Evolutionary conservation across 2,888 invertebrate species (phyloP).

Genomic region (Lymantria monacha): DNA sequence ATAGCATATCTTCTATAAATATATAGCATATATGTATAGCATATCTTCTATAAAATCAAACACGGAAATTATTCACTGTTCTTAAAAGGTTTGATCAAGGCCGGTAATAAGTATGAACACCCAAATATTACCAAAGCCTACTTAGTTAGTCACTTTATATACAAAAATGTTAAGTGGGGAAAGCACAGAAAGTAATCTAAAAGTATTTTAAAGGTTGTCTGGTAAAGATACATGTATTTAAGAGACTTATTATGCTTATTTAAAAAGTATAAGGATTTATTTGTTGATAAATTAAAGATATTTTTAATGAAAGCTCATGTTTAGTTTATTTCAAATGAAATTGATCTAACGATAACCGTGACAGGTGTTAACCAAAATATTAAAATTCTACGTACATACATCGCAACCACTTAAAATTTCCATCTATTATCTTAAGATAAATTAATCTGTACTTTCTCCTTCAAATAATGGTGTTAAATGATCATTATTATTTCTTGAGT

Average conservation of each 20-base stretch:
- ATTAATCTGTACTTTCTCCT: not conserved
- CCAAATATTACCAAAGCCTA: too few relatives aligned
- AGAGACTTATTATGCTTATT: not conserved
- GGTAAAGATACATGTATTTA: not conserved
- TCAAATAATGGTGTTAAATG: constrained; percentile 4
- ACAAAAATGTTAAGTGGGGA: not conserved
- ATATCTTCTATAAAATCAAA: too few relatives aligned
- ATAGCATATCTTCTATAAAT: too few relatives aligned
- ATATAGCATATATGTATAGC: too few relatives aligned
- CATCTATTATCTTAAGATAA: not conserved
- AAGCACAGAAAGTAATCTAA: constrained; percentile 9
- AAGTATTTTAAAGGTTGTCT: not conserved
- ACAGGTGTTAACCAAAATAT: not conserved
- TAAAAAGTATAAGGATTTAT: not conserved
- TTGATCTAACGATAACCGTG: not conserved
- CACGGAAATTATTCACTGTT: too few relatives aligned
- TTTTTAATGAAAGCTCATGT: not conserved
- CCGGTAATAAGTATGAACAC: too few relatives aligned
- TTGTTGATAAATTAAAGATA: not conserved
- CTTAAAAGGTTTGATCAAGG: too few relatives aligned
- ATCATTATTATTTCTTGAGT: not conserved
- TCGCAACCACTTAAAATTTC: not conserved
- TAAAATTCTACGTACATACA: not conserved
- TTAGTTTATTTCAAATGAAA: not conserved
- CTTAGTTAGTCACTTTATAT: constrained; percentile 12